Base-by-base conservation (phyloP, 1,140 invertebrate genomes). In the Platyscapa corneri region DNA sequence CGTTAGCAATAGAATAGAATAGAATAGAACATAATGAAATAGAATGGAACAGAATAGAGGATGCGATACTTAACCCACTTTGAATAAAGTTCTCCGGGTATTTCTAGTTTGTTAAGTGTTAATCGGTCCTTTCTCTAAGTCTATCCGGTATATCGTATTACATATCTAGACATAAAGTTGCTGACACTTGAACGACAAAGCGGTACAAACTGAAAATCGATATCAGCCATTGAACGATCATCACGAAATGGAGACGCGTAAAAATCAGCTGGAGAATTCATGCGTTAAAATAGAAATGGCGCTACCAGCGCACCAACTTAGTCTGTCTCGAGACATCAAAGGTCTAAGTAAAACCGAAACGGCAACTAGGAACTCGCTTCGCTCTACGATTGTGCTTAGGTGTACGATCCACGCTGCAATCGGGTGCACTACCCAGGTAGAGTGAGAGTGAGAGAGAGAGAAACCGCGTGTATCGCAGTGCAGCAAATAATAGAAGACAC, bases 311-410 rank as follows among this genome's bases (percentile, higher is more conserved):
- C 6, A 60, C 56, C 23, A 88, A 92, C 90, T 88, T 88, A 64
- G 88, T 88, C 90, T 90, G 91, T 91, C 91, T 92, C 89, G 89
- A 91, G 91, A 91, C 90, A 92, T 92, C 91, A 91, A 92, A 92
- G 91, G 90, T 89, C 89, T 90, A 89, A 89, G 89, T 89, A 30
- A 18, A 39, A 6, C 18, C 10, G 67, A 20, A 74, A 74, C 37
- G 37, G 10, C 37, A 42, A 46, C 12, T n/a, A 23, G 42, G 70
- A 74, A 42, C 23, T 79, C 23, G 10, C 42, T 23, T 53, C 32
- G 2, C 88, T 89, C 89, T 86, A 87, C 88, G 86, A 56, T 84
- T 64, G 32, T 84, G 77, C 27, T 67, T 76, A 60, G 12, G 39
- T 72, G 64, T 80, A 27, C 23, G 5, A 20, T 72, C 12, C 37